A percentile compares a stretch with the other conserved stretches of the same genome.
Conservation (phyloP, 1,140 invertebrate species). For the Bombyx mandarina region DNA sequence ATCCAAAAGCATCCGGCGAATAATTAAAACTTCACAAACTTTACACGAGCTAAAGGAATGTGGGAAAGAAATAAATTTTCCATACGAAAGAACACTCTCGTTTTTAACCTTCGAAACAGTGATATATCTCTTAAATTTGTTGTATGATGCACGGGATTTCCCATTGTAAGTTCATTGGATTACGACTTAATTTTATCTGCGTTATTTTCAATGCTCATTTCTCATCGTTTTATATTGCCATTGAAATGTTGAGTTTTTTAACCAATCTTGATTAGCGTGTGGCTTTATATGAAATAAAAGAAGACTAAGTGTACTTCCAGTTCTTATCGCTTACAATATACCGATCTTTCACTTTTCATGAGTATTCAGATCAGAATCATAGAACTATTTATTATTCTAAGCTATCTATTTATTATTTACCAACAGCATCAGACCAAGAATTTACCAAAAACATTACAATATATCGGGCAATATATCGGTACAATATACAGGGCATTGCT, state of each 20-base stretch:
- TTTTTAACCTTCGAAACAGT: conserved; percentile 43
- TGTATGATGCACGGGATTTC: conserved; percentile 11
- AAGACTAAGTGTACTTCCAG: background rate
- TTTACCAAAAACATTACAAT: too few species aligned
- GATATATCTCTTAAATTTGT: conserved; percentile 41
- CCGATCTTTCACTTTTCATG: too few species aligned
- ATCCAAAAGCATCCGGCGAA: conserved; percentile 41
- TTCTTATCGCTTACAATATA: too few species aligned
- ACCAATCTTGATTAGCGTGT: conserved; percentile 15
- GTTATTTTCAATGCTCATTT: background rate
- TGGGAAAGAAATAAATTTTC: conserved; percentile 60
- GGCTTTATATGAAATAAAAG: conserved; percentile 12
- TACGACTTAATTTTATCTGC: too few species aligned
- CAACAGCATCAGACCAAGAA: too few species aligned
- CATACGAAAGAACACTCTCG: conserved; percentile 46
- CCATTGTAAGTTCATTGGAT: too few species aligned
- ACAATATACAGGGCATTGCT: too few species aligned
- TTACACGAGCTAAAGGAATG: conserved; percentile 47
- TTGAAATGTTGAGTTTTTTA: conserved; percentile 37
- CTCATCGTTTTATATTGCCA: conserved; percentile 12
- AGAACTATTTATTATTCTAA: too few species aligned
- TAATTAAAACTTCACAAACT: conserved; percentile 46
- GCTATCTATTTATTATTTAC: too few species aligned
- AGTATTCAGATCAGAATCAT: too few species aligned
- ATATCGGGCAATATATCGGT: too few species aligned